Base-by-base conservation (phyloP, 2,113 vertebrate genomes). In the Parus major region DNA sequence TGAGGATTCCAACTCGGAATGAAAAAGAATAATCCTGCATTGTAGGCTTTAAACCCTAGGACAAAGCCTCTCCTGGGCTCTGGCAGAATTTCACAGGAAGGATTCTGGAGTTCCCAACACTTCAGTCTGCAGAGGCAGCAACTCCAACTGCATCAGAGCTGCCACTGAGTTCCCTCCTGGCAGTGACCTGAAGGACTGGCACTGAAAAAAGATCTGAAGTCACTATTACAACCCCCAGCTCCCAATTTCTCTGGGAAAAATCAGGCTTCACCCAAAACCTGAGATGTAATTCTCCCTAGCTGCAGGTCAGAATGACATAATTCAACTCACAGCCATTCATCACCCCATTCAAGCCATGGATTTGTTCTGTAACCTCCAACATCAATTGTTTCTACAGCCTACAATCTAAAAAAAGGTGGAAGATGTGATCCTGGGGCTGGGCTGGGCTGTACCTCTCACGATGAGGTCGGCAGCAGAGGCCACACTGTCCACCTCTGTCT, bases 401-500 rank as follows among this genome's bases (percentile, higher is more conserved):
- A 10, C 7, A 18, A 1, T 0, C 14, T 3, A 14, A 53, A 13
- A 57, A 4, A 5, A 55, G 35, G 31, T 36, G 82, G 36, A 13
- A 31, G 59, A 46, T 1, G 14, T 0, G 44, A 19, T 31, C 2
- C 3, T 2, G n/a, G 56, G n/a, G 29, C 23, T 15, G 42, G 36
- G 36, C 36, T 42, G 39, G 41, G 22, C 9, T 5, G 90, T 97
- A 99, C 99, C 99, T 99, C 99, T 97, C 27, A 99, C 99, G 23
- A 99, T 98, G 55, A 99, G 97, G 50, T 99, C 98, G 0, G 99
- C 99, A 9, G 98, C 98, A 11, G 98, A 98, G 13, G 99, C 99
- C 82, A 99, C 98, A 3, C 98, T 99, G 92, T 99, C 99, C 84
- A 99, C 99, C 7, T 98, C 98, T 0, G 99, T 99, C 95, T 98